A percentile compares a stretch with the other conserved stretches of the same genome.
These are phyloP conservation scores for Euleptes europaea DNA, from an alignment of 2,113 vertebrate genomes.

Conservation along the genomic window DNA sequence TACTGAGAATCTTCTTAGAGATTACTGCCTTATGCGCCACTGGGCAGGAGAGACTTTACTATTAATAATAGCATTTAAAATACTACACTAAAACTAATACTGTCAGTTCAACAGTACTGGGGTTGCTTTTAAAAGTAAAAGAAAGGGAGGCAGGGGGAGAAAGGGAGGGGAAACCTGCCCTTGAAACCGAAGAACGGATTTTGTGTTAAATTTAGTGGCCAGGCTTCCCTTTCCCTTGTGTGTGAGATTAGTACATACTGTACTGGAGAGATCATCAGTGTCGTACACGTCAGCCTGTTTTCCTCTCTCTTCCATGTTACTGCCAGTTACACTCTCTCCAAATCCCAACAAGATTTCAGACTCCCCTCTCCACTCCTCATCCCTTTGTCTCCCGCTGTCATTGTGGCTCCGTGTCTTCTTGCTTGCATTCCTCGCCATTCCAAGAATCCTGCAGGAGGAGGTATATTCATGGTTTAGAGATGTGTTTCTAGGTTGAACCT, in stretches of 20 bases:
- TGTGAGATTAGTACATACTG: conserved; percentile 23
- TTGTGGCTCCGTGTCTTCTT: neutral
- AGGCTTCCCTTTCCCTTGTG: conserved; percentile 42
- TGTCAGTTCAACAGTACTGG: conserved; percentile 4
- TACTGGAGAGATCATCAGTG: conserved; percentile 32
- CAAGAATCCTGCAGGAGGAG: conserved; percentile 12
- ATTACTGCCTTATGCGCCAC: neutral
- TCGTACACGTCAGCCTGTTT: conserved; percentile 12
- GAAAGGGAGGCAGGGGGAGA: conserved; percentile 19
- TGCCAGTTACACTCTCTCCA: conserved; percentile 23
- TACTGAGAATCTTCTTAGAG: neutral
- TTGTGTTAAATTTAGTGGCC: neutral
- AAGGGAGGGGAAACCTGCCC: neutral
- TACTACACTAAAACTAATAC: conserved; percentile 30
- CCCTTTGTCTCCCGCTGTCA: neutral
- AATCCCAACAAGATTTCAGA: conserved; percentile 23
- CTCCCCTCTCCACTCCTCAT: conserved; percentile 3
- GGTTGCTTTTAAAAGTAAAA: neutral
- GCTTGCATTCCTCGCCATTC: neutral
- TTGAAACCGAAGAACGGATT: neutral
- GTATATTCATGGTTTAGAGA: conserved; percentile 18
- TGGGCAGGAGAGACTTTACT: neutral
- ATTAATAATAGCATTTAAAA: conserved; percentile 20
- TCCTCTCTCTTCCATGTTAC: conserved; percentile 26
- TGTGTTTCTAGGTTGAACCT: conserved; percentile 8